Percentiles rank a stretch among this genome's conserved stretches.
Conservation (phyloP, 2,888 invertebrate species). For the Melinaea marsaeus region DNA sequence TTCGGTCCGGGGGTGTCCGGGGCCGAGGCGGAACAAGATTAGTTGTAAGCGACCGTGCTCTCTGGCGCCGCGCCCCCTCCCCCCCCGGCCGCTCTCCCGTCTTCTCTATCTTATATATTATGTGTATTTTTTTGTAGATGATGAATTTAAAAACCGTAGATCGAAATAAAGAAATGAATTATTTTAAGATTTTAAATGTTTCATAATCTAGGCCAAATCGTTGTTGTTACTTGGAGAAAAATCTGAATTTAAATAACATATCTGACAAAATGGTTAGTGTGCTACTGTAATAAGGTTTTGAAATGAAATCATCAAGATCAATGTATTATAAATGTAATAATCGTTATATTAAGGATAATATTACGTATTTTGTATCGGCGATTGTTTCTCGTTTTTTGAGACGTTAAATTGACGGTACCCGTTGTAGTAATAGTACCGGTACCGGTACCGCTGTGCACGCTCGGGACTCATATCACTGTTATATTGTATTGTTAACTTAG, state of each 20-base stretch:
- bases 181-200: slow-evolving; percentile 53
- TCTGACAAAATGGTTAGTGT: slow-evolving; percentile 79
- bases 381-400: slow-evolving; percentile 74
- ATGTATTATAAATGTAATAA: slow-evolving; percentile 75
- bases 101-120: slow-evolving; percentile 33
- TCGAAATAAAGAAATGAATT: slow-evolving; percentile 50
- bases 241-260: slow-evolving; percentile 78
- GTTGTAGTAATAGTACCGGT: slow-evolving; percentile 39
- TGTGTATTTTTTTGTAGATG: slow-evolving; percentile 45
- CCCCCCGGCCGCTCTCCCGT: slow-evolving; percentile 33
- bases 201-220: slow-evolving; percentile 70
- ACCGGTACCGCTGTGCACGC: slow-evolving; percentile 72
- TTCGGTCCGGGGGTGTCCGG: slow-evolving; percentile 35
- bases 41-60: slow-evolving; percentile 41
- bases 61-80: slow-evolving; percentile 13
- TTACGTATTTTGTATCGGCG: slow-evolving; percentile 75
- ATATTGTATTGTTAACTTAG: slow-evolving; percentile 75
- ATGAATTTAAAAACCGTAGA: slow-evolving; percentile 46
- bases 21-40: slow-evolving; percentile 14
- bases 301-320: slow-evolving; percentile 71
- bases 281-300: slow-evolving; percentile 71
- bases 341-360: slow-evolving; percentile 73
- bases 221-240: slow-evolving; percentile 71
- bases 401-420: slow-evolving; percentile 66
- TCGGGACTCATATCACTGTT: slow-evolving; percentile 62